Conservation (phyloP, 1,140 invertebrate species). For the Fopius arisanus region DNA sequence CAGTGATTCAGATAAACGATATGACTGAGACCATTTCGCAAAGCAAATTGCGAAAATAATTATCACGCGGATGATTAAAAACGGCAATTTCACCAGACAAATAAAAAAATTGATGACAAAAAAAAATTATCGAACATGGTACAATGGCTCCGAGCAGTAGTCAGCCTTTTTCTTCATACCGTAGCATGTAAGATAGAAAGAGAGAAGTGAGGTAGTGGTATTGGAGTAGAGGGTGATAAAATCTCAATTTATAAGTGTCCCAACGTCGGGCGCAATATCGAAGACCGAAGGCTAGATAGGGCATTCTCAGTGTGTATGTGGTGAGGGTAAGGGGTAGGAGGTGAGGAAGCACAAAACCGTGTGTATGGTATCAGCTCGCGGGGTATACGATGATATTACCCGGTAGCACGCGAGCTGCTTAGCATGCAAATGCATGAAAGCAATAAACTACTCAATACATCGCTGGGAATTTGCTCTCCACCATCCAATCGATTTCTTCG, state of each 20-base stretch:
- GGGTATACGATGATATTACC: conserved; percentile 58
- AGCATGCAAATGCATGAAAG: conserved; percentile 65
- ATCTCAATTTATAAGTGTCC: conserved; percentile 65
- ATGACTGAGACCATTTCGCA: too few relatives aligned
- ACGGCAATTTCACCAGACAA: neutral
- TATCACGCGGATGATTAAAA: neutral
- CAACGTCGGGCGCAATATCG: conserved; percentile 56
- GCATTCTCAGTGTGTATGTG: conserved; percentile 32
- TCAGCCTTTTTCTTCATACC: neutral
- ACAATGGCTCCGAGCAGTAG: neutral
- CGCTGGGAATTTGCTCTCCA: conserved; percentile 40
- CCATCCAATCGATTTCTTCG: neutral
- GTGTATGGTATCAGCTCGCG: conserved; percentile 56
- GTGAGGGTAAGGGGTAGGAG: conserved; percentile 22
- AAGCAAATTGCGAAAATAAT: neutral
- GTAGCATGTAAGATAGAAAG: neutral
- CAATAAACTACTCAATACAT: conserved; percentile 65
- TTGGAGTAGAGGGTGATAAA: conserved; percentile 46
- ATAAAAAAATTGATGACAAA: neutral
- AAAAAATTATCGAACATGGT: neutral
- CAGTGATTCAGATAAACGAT: too few relatives aligned
- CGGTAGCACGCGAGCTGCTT: conserved; percentile 62
- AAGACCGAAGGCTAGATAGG: conserved; percentile 60
- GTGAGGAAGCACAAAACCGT: conserved; percentile 9
- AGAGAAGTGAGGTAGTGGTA: neutral